Base-by-base conservation (phyloP, 2,113 vertebrate genomes). In the Callopanchax toddi region DNA sequence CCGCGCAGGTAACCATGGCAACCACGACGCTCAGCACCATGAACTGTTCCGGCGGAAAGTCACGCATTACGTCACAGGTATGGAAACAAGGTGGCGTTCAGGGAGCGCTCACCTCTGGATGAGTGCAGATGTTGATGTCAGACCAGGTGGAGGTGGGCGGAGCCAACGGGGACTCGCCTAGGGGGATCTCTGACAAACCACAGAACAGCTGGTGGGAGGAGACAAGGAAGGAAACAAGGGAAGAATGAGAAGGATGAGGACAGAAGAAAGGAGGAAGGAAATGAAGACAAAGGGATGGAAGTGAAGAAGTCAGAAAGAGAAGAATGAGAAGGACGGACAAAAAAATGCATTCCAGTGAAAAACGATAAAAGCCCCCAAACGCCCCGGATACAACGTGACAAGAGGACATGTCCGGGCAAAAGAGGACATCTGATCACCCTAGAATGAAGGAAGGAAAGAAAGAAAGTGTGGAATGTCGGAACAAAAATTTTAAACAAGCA, bases 1-100 rank as follows among this genome's bases (percentile, higher is more conserved):
- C 94, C 0, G 95, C 94, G 39, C 95, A 97, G 21, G 95, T 96
- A 78, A 95, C 95, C 95, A 96, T 96, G 60, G 96, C 95, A 71
- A 96, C 74, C 53, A 96, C 92, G 0, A 94, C 93, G 0, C 94
- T 96, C 83, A 96, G 94, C 86, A 97, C 91, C 44, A 95, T 94
- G 88, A 94, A 96, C 95, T 97, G 62, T 3, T 0, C 12, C 39
- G 13, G 13, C 6, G 2, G 11, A 17, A 26, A 1, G 1, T 25
- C 32, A 22, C 2, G 1, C 29, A 18, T 29, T 1, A 60, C 45
- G 5, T 15, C 20, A 7, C 46, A 36, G 6, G 15, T 13, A 8
- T 16, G 6, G 20, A 29, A 6, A 55, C n/a, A 29, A 29, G 1
- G 26, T 18, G 11, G 32, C 5, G 9, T 18, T 32, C 17, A 11